Evolutionary conservation across 2,113 vertebrate genomes (phyloP).

Genomic region (Gadus chalcogrammus): DNA sequence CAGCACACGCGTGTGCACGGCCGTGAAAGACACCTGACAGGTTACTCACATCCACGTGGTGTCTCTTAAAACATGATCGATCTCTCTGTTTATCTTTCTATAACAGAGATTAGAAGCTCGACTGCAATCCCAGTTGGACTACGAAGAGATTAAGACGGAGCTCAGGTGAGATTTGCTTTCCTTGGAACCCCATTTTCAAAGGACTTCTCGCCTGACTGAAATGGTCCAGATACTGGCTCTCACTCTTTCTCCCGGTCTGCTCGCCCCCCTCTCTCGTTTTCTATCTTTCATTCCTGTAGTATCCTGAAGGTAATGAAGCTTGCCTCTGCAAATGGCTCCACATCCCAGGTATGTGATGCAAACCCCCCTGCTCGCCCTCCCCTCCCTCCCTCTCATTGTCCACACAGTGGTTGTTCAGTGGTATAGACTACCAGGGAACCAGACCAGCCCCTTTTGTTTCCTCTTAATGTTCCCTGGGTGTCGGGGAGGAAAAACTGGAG

Average conservation of each 20-base stretch:
- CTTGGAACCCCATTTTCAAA: background rate
- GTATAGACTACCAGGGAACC: background rate
- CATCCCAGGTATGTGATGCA: slow-evolving; percentile 78
- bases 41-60: background rate
- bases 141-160: slow-evolving; percentile 97
- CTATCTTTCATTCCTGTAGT: slow-evolving; percentile 57
- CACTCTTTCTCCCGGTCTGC: slow-evolving; percentile 16
- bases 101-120: slow-evolving; percentile 88
- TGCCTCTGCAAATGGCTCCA: slow-evolving; percentile 81
- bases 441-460: slow-evolving; percentile 14
- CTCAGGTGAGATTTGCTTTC: slow-evolving; percentile 78
- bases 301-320: slow-evolving; percentile 95
- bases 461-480: slow-evolving; percentile 27
- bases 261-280: background rate
- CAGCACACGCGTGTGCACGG: background rate
- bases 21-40: background rate
- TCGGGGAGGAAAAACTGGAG: slow-evolving; percentile 39
- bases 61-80: slow-evolving; percentile 3
- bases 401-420: slow-evolving; percentile 6
- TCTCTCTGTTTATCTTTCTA: slow-evolving; percentile 7
- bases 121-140: slow-evolving; percentile 90
- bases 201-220: background rate
- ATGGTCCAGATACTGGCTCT: background rate
- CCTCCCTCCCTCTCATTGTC: slow-evolving; percentile 12
- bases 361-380: background rate